phyloP scores from a whole-genome alignment of 2,888 invertebrate genomes.

The Cyclophora punctaria region DNA sequence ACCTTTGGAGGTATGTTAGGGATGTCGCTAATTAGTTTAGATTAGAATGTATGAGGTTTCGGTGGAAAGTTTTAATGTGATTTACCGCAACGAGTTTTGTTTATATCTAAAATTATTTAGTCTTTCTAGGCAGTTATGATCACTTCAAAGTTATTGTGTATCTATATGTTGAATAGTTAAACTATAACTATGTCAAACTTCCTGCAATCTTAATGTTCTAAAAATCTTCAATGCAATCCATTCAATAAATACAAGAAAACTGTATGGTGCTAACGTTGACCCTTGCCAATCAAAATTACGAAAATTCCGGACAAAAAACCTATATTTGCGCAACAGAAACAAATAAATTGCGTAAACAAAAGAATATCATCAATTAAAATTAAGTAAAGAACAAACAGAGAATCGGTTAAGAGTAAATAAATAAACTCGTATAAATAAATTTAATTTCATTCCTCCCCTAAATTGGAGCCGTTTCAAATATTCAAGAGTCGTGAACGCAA shows the following conservation, averaged over 20 bases:
- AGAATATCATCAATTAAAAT: slow-evolving; percentile 34
- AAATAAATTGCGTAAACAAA: slow-evolving; percentile 19
- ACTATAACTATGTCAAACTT: no score
- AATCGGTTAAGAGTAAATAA: slow-evolving; percentile 53
- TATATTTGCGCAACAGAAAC: slow-evolving; percentile 1
- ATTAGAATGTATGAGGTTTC: slow-evolving; percentile 36
- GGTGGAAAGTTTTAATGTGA: slow-evolving; percentile 23
- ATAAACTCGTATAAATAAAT: slow-evolving; percentile 70
- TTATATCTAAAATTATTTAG: no score
- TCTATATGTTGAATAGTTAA: no score
- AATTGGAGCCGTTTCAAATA: slow-evolving; percentile 71
- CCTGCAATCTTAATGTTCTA: no score
- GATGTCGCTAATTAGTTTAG: slow-evolving; percentile 50
- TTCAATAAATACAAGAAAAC: no score
- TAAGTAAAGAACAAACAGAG: slow-evolving; percentile 34
- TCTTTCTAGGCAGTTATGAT: no score
- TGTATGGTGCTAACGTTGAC: no score
- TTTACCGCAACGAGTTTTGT: no score
- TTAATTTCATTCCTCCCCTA: slow-evolving; percentile 68
- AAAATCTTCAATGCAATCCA: no score
- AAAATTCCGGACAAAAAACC: no score
- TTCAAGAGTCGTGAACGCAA: slow-evolving; percentile 71
- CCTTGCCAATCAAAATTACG: no score
- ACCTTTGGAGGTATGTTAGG: slow-evolving; percentile 52
- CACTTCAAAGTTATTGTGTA: no score